These are phyloP conservation scores for Tupiocoris notatus DNA, from an alignment of 2,888 invertebrate genomes.

Conservation along the genomic window DNA sequence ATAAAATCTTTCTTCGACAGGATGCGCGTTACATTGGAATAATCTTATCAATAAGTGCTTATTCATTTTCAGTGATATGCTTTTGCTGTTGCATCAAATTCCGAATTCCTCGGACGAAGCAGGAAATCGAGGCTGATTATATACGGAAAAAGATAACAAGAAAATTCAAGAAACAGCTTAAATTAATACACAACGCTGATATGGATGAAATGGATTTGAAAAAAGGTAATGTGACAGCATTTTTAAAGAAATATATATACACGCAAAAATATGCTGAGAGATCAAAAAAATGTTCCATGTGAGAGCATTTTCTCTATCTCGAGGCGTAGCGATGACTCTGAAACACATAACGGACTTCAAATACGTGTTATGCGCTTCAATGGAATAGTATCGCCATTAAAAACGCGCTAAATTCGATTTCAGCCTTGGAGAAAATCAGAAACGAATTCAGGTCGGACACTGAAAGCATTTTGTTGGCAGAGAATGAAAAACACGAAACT, in stretches of 20 bases:
- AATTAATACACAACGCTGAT: constrained; percentile 78
- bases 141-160: constrained; percentile 77
- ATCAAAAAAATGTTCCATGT: too few relatives aligned
- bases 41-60: not conserved
- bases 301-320: too few relatives aligned
- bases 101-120: constrained; percentile 89
- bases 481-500: constrained; percentile 24
- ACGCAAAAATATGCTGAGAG: too few relatives aligned
- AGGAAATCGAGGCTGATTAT: constrained; percentile 92
- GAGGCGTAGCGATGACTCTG: too few relatives aligned
- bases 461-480: constrained; percentile 53
- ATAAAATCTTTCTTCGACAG: not conserved
- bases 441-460: constrained; percentile 63
- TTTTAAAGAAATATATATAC: too few relatives aligned
- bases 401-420: too few relatives aligned
- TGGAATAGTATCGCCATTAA: too few relatives aligned
- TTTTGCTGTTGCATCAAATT: constrained; percentile 88
- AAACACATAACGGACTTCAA: too few relatives aligned
- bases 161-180: constrained; percentile 77
- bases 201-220: constrained; percentile 80
- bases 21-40: too few relatives aligned
- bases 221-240: constrained; percentile 60
- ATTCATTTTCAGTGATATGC: constrained; percentile 66
- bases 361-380: too few relatives aligned
- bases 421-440: constrained; percentile 68